These are phyloP conservation scores for Gallinago media DNA, from an alignment of 2,113 vertebrate genomes.

Conservation along the genomic window DNA sequence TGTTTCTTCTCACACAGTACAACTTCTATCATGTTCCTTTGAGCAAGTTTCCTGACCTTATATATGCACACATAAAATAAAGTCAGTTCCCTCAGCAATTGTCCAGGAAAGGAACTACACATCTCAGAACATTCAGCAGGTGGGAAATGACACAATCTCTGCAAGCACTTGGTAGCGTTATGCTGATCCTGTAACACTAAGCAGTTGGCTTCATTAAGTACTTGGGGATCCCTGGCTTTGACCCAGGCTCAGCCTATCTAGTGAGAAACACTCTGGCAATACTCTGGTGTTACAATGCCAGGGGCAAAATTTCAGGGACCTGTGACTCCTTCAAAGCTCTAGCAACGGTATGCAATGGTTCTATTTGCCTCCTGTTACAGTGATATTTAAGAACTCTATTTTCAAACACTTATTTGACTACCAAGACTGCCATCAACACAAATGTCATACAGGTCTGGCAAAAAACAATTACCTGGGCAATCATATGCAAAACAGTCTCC, in stretches of 20 bases:
- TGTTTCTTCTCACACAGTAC: background rate
- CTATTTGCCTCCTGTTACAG: background rate
- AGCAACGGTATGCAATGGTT: background rate
- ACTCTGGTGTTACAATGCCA: background rate
- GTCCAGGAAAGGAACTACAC: background rate
- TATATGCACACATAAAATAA: background rate
- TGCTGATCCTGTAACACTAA: background rate
- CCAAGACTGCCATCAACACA: background rate
- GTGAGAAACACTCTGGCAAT: background rate
- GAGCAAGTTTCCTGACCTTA: background rate
- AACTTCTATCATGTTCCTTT: background rate
- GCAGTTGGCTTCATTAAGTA: background rate
- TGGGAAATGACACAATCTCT: background rate
- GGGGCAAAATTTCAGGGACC: background rate
- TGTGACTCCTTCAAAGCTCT: background rate
- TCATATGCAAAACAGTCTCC: background rate
- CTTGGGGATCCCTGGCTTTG: background rate
- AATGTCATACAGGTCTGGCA: background rate
- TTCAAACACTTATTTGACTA: background rate
- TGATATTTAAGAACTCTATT: background rate
- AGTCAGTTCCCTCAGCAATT: background rate
- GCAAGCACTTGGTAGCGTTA: background rate
- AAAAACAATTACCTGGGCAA: background rate
- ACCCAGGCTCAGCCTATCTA: background rate
- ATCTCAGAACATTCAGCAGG: background rate